Evolutionary conservation across 2,113 vertebrate species (phyloP).

Genomic region (Epinephelus moara): DNA sequence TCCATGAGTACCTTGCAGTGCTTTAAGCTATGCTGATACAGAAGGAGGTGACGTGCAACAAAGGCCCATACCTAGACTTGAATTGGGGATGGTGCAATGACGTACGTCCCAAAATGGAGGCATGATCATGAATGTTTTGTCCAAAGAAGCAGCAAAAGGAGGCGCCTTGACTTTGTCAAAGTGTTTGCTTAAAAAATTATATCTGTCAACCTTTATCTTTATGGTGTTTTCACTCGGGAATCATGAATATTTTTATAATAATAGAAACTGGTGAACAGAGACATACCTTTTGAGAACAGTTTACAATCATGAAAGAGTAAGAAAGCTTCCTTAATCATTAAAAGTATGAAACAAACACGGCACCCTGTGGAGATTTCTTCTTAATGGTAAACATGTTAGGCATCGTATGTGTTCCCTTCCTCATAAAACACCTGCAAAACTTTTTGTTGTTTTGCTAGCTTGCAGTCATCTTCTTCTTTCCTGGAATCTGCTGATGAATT

Average conservation of each 20-base stretch:
- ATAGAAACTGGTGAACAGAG: not conserved
- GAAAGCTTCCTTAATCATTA: not conserved
- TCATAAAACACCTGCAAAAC: not conserved
- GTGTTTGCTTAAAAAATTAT: not conserved
- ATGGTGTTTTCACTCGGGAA: not conserved
- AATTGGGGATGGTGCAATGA: not conserved
- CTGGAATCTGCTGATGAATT: not conserved
- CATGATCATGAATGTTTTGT: not conserved
- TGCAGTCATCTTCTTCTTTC: not conserved
- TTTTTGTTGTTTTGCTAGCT: not conserved
- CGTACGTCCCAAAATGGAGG: not conserved
- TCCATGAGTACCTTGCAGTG: not conserved
- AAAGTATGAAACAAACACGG: not conserved
- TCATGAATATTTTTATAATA: not conserved
- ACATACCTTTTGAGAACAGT: not conserved
- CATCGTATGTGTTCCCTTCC: not conserved
- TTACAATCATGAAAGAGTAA: not conserved
- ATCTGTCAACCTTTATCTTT: not conserved
- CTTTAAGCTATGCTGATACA: not conserved
- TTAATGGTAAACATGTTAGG: not conserved
- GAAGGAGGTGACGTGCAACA: not conserved
- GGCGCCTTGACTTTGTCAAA: not conserved
- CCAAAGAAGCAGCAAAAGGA: not conserved
- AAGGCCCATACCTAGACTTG: no score
- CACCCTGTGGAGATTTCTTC: not conserved